Conservation (phyloP, 30 jellyfish, hydroid and myxozoan genomes). For the Rhopilema esculentum region DNA sequence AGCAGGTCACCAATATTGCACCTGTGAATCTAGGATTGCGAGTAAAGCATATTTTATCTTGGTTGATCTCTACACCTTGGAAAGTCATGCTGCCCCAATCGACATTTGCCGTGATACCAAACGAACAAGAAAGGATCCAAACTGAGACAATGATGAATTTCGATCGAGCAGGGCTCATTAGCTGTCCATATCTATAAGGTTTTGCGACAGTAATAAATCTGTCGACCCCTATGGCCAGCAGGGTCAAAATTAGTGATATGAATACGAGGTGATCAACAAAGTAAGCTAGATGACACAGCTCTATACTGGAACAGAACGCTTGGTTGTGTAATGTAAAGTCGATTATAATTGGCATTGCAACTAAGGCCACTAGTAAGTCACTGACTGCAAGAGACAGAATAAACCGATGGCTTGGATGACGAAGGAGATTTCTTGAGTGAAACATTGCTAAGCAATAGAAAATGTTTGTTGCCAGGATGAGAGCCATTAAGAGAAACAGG, state of each 20-base stretch:
- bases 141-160: conserved; percentile 32
- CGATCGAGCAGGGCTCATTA: conserved; percentile 60
- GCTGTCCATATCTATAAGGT: conserved; percentile 76
- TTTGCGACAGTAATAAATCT: conserved; percentile 71
- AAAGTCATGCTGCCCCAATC: conserved; percentile 34
- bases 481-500: conserved; percentile 44
- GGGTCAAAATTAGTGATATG: conserved; percentile 76
- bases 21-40: conserved; percentile 24
- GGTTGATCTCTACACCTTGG: conserved; percentile 31
- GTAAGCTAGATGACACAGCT: conserved; percentile 66
- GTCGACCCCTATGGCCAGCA: conserved; percentile 85
- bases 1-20: conserved; percentile 19
- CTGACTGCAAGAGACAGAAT: conserved; percentile 79
- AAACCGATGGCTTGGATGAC: conserved; percentile 61
- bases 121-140: conserved; percentile 63
- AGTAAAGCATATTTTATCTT: conserved; percentile 1
- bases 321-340: conserved; percentile 75
- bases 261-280: conserved; percentile 67
- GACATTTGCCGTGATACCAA: conserved; percentile 59
- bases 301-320: conserved; percentile 62
- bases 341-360: conserved; percentile 71
- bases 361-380: conserved; percentile 71
- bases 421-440: conserved; percentile 44
- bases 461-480: conserved; percentile 50
- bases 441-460: conserved; percentile 57